phyloP scores from a whole-genome alignment of 2,888 invertebrate genomes.

The Callimorpha dominula region DNA sequence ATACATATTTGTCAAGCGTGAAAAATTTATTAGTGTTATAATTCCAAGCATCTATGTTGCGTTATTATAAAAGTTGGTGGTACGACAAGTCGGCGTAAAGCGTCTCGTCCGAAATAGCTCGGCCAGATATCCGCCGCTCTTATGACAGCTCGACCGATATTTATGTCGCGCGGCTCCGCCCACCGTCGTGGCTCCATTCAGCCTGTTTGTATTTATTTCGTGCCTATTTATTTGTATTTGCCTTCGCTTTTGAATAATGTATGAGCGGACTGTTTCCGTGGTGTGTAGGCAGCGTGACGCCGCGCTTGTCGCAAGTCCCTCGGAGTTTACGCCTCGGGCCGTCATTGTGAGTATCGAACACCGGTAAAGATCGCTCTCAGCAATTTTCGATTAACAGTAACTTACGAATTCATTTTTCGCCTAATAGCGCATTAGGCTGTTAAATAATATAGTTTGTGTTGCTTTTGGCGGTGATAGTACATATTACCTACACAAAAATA shows the following conservation, averaged over 20 bases:
- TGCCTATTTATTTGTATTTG: constrained; percentile 87
- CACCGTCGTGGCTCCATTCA: constrained; percentile 84
- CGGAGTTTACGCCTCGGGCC: constrained; percentile 58
- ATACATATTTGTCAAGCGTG: constrained; percentile 48
- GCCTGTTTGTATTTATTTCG: constrained; percentile 86
- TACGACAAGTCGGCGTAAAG: constrained; percentile 37
- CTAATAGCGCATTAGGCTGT: not conserved
- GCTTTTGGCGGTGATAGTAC: not conserved
- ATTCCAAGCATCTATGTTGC: constrained; percentile 45
- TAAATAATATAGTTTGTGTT: constrained; percentile 1
- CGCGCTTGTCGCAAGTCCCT: constrained; percentile 66
- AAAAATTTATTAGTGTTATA: constrained; percentile 46
- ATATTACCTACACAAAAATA: not conserved
- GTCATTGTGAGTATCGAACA: constrained; percentile 39
- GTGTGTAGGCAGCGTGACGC: constrained; percentile 87
- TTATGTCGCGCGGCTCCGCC: constrained; percentile 85
- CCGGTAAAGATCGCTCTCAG: constrained; percentile 49
- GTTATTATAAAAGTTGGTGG: constrained; percentile 31
- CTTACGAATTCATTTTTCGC: constrained; percentile 27
- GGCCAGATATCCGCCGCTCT: constrained; percentile 77
- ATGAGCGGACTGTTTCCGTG: constrained; percentile 85
- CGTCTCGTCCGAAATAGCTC: constrained; percentile 79
- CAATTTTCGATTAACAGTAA: constrained; percentile 51
- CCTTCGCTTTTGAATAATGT: constrained; percentile 84
- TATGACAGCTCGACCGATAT: constrained; percentile 83